Conservation (phyloP, 37 sponge, comb jelly and placozoan genomes). For the Beroe forskalii region DNA sequence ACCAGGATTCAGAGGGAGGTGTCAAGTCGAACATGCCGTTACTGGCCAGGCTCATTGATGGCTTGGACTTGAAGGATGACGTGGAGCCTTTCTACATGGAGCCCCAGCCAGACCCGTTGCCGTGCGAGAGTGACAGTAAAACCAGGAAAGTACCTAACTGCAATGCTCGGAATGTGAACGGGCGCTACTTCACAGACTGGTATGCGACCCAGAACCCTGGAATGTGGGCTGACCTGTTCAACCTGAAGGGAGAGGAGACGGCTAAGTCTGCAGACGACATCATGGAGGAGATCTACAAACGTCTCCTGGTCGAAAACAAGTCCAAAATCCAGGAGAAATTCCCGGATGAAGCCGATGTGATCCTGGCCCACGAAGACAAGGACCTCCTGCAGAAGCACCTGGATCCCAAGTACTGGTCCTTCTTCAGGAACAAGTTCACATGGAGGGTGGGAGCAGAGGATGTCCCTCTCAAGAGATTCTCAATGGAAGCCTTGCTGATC, state of each 20-base stretch:
- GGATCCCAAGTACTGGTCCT: background rate
- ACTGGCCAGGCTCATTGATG: background rate
- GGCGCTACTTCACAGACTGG: slow-evolving; percentile 3
- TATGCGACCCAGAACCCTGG: background rate
- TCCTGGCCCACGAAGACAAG: background rate
- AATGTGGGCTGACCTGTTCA: background rate
- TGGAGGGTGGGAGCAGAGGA: background rate
- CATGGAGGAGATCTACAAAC: background rate
- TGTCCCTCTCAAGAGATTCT: background rate
- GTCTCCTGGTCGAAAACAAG: background rate
- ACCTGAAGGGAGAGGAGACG: background rate
- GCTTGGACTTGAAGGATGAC: background rate
- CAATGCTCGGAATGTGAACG: background rate
- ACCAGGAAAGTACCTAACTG: background rate
- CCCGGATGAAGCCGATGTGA: background rate
- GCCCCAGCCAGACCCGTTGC: background rate
- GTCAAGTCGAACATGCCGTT: slow-evolving; percentile 3
- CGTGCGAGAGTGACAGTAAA: too few relatives aligned
- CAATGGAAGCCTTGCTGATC: background rate
- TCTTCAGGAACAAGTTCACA: slow-evolving; percentile 33
- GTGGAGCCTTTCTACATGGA: background rate
- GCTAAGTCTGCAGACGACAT: background rate
- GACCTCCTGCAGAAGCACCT: background rate
- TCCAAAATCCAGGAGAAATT: background rate
- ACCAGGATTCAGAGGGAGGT: background rate